Conservation (phyloP, 2,888 invertebrate genomes). For the Octonoba sinensis region DNA sequence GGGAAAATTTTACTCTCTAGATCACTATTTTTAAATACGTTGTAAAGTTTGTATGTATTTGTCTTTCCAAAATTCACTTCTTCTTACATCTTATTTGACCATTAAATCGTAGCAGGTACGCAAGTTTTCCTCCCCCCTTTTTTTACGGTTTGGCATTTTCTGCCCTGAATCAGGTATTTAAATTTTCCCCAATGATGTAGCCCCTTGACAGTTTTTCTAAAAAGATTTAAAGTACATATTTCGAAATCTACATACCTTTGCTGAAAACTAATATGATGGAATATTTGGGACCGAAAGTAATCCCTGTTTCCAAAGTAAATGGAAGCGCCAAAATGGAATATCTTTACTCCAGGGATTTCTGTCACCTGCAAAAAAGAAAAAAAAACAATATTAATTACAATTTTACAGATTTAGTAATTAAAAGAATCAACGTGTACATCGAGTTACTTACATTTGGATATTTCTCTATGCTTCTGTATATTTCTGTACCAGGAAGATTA, state of each 20-base stretch:
- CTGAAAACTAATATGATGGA: slow-evolving; percentile 52
- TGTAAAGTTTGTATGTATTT: too few species aligned
- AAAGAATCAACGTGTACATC: neutral
- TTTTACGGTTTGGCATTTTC: too few species aligned
- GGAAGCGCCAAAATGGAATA: slow-evolving; percentile 80
- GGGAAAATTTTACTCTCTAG: too few species aligned
- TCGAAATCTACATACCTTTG: slow-evolving; percentile 29
- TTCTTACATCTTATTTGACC: too few species aligned
- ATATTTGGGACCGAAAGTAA: slow-evolving; percentile 55
- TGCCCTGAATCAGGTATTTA: too few species aligned
- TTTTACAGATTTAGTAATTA: neutral
- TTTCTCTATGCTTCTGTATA: slow-evolving; percentile 81
- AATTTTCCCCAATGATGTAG: too few species aligned
- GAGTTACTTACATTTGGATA: slow-evolving; percentile 73
- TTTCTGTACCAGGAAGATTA: slow-evolving; percentile 80
- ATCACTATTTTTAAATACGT: too few species aligned
- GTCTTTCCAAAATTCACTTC: too few species aligned
- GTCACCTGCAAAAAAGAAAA: slow-evolving; percentile 75
- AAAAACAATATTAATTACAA: neutral
- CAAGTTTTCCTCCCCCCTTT: too few species aligned
- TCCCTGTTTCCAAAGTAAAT: slow-evolving; percentile 73
- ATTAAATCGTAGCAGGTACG: too few species aligned
- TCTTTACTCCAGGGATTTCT: slow-evolving; percentile 80
- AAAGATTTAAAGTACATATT: too few species aligned
- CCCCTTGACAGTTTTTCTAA: too few species aligned